A percentile compares a stretch with the other conserved stretches of the same genome.
Evolutionary conservation across 2,113 vertebrate genomes (phyloP).

Genomic region (Benitochromis conjunctus): DNA sequence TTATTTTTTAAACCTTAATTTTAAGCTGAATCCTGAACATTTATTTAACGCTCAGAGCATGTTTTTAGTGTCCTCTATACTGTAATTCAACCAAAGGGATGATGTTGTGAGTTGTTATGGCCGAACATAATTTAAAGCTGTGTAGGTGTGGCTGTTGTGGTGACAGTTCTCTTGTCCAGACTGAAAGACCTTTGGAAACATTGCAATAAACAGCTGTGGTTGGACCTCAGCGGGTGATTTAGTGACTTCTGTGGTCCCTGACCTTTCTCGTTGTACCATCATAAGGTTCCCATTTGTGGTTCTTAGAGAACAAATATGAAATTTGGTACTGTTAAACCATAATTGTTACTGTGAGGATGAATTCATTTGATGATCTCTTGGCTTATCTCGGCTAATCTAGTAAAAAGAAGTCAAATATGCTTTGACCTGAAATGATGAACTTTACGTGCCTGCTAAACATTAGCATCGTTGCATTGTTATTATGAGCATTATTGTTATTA

Average conservation of each 20-base stretch:
- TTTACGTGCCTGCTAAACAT: neutral
- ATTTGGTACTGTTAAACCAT: neutral
- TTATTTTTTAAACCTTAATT: neutral
- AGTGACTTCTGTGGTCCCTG: neutral
- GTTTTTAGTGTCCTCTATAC: neutral
- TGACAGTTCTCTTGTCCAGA: neutral
- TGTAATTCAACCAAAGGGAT: neutral
- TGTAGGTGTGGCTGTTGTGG: neutral
- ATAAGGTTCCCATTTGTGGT: neutral
- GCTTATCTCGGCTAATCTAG: neutral
- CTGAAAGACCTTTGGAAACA: neutral
- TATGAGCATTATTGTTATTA: neutral
- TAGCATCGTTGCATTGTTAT: neutral
- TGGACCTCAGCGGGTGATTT: neutral
- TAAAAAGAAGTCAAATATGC: neutral
- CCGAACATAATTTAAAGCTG: neutral
- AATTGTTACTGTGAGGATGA: neutral
- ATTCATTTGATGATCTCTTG: neutral
- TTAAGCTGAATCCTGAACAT: neutral
- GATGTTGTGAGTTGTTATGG: neutral
- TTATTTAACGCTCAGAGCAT: neutral
- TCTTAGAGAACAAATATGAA: neutral
- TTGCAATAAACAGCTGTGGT: neutral
- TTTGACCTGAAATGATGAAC: neutral
- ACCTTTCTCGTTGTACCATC: neutral